Base-by-base conservation (phyloP, 2,113 vertebrate genomes). In the Andinoacara biseriatus region DNA sequence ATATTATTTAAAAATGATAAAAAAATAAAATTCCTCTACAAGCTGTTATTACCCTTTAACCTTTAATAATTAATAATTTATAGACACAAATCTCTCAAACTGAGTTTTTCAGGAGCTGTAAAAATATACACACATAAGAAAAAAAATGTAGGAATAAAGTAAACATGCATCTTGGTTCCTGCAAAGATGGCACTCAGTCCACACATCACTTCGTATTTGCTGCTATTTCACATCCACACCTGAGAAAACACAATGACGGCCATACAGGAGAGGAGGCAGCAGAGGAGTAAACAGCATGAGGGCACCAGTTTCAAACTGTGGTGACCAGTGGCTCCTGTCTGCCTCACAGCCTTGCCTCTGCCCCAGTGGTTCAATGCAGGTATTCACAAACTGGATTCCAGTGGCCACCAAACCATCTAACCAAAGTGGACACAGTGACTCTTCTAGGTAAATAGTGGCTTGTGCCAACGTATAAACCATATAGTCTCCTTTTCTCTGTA, bases 381-480 rank as follows among this genome's bases (percentile, higher is more conserved):
- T 93, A 95, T 95, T 95, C 93, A 95, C 91, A 62, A 79, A 89
- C 88, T 80, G 90, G 83, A 94, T 93, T 95, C 91, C 93, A 93
- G 94, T 83, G 89, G 89, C 88, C 88, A 90, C 87, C 87, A 88
- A 91, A 93, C 89, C 93, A 92, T 92, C 85, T 84, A 82, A 83
- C 87, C 83, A 90, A 81, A 91, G 91, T 56, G 90, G 90, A 91
- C 92, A 95, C 77, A 90, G 87, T 88, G 91, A 90, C 89, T 95
- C 93, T 94, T 95, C 95, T 94, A 91, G 86, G 90, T 94, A 95
- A 95, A 95, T 59, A 94, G 57, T 5, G 9, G 18, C 31, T 72
- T 1, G 60, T 85, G 88, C 88, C 85, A 90, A 82, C 89, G 65
- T 82, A 69, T 59, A 84, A 87, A 60, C 86, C 76, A 40, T 72